Base-by-base conservation (phyloP, 2,797 vertebrate genomes). In the Phoeniculus purpureus region DNA sequence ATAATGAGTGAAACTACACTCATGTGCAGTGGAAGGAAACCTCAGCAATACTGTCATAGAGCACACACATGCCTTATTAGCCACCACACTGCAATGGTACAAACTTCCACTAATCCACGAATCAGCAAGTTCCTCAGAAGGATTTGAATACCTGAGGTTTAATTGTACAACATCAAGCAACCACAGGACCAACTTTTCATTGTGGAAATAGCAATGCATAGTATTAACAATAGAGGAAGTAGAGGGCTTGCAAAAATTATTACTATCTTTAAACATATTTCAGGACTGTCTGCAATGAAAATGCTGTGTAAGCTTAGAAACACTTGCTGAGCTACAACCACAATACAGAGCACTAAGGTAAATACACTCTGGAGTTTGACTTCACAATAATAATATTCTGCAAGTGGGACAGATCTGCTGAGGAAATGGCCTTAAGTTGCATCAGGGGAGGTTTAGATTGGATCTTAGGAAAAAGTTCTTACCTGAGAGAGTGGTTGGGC, bases 341-440 rank as follows among this genome's bases (percentile, higher is more conserved):
- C 66, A 83, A 87, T 8, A 62, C 7, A 61, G 8, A 80, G 34
- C 59, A 50, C 76, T 56, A 82, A 76, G 43, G 13, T 91, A 81
- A 96, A 91, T 61, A 90, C 0, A 3, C 18, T 75, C 59, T 25
- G 74, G 48, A 16, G 43, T 43, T 26, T 79, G 66, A 95, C 91
- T 93, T 88, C 82, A 68, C 22, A 86, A 47, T 23, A 72, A 43
- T 37, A 94, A 81, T 67, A 92, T 77, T 48, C 87, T 85, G 52
- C 81, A 55, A 84, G 26, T 58, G 76, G 81, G 50, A 84, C 8
- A 80, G 8, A 5, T 75, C 75, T 85, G 85, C 16, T 78, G 51
- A 88, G 37, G 45, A 87, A 82, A 43, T 43, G 43, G 16, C 43
- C 16, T 43, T 16, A 43, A 43, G 43, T 43, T 43, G 16, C 16